Conservation (phyloP, 2,888 invertebrate genomes). For the Spodoptera picta region DNA sequence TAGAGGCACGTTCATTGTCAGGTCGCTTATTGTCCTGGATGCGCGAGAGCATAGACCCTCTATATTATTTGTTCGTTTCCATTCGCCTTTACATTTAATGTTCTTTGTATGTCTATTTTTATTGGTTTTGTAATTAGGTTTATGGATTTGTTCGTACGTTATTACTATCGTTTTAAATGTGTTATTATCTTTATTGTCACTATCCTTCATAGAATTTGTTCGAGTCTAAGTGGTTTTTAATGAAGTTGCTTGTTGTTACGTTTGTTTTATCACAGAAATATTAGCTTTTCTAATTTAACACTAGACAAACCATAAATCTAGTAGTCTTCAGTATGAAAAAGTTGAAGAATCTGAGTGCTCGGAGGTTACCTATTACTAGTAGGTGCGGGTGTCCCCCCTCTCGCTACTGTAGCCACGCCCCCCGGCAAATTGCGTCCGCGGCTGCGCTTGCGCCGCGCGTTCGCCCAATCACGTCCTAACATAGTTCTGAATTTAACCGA, state of each 20-base stretch:
- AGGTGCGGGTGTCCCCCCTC: constrained; percentile 61
- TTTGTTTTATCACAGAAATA: constrained; percentile 19
- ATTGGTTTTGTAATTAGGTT: constrained; percentile 17
- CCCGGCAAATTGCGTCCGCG: constrained; percentile 75
- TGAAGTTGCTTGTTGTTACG: too few relatives aligned
- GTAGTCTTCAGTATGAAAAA: constrained; percentile 42
- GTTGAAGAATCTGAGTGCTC: constrained; percentile 47
- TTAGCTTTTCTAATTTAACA: constrained; percentile 28
- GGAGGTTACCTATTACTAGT: constrained; percentile 54
- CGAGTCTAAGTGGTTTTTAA: background rate
- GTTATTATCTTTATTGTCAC: background rate
- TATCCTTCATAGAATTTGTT: background rate
- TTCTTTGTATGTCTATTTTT: constrained; percentile 34
- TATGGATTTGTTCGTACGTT: constrained; percentile 9
- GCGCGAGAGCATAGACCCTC: constrained; percentile 41
- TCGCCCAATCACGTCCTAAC: constrained; percentile 79
- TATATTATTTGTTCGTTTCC: constrained; percentile 45
- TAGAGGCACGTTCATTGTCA: constrained; percentile 40
- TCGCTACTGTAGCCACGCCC: constrained; percentile 78
- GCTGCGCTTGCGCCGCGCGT: constrained; percentile 72
- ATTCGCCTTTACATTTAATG: constrained; percentile 41
- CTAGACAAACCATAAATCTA: constrained; percentile 32
- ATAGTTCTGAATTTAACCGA: constrained; percentile 69
- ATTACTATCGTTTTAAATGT: constrained; percentile 1
- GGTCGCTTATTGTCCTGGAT: constrained; percentile 52